These are phyloP conservation scores for Crotalus tigris DNA, from an alignment of 2,113 vertebrate species.

Conservation along the genomic window DNA sequence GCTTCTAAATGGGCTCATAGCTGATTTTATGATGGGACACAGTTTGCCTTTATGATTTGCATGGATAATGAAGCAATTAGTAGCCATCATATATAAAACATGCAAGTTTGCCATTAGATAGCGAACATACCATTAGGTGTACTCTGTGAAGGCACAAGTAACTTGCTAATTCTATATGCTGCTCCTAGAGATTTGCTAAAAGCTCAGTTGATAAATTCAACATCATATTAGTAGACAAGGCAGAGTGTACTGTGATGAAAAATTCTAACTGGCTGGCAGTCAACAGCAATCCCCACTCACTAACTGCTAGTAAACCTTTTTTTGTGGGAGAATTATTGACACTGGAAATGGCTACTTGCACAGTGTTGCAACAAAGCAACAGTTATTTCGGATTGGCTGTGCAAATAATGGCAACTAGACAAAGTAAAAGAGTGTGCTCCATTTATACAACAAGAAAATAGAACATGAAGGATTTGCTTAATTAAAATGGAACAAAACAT, in stretches of 20 bases:
- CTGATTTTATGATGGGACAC: constrained; percentile 72
- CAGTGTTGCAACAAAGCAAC: constrained; percentile 63
- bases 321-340: constrained; percentile 65
- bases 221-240: constrained; percentile 32
- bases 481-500: constrained; percentile 61
- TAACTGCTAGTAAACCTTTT: constrained; percentile 63
- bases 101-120: constrained; percentile 72
- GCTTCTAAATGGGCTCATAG: constrained; percentile 70
- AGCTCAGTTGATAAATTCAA: constrained; percentile 27
- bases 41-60: constrained; percentile 78
- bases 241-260: constrained; percentile 56
- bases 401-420: constrained; percentile 59
- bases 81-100: constrained; percentile 76
- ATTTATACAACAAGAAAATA: constrained; percentile 56
- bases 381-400: constrained; percentile 59
- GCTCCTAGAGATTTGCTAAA: constrained; percentile 41
- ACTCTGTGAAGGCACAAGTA: constrained; percentile 39
- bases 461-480: constrained; percentile 50
- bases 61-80: constrained; percentile 79
- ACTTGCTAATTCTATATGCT: constrained; percentile 32
- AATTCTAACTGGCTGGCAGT: constrained; percentile 66
- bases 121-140: constrained; percentile 53
- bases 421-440: constrained; percentile 55
- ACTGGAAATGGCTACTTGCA: constrained; percentile 62
- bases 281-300: constrained; percentile 46